phyloP scores from a whole-genome alignment of 2,888 invertebrate genomes.

The Pantelozetes paolii region DNA sequence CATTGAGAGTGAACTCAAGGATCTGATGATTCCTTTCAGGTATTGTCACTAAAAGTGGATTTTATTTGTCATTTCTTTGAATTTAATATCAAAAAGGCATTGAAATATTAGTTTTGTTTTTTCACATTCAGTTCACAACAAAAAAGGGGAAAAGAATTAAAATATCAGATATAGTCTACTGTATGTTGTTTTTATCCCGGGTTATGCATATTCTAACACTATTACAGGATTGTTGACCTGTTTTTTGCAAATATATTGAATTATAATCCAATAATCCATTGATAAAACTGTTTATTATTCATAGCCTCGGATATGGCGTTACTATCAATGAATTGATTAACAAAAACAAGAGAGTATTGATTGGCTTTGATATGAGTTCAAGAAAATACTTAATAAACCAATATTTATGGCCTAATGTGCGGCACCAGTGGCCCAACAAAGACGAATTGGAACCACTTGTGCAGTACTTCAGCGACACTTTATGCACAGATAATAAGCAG shows the following conservation, averaged over 20 bases:
- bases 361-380: neutral
- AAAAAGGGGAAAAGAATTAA: too few species aligned
- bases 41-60: neutral
- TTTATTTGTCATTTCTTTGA: neutral
- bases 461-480: slow-evolving; percentile 54
- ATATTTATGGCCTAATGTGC: slow-evolving; percentile 29
- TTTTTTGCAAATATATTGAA: neutral
- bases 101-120: too few species aligned
- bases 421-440: slow-evolving; percentile 60
- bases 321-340: slow-evolving; percentile 5
- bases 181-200: too few species aligned
- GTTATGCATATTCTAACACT: too few species aligned
- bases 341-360: slow-evolving; percentile 30
- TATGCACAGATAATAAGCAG: slow-evolving; percentile 16
- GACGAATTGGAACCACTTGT: slow-evolving; percentile 58
- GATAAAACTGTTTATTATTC: too few species aligned
- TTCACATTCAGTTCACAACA: too few species aligned
- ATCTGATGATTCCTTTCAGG: slow-evolving; percentile 27
- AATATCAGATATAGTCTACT: too few species aligned
- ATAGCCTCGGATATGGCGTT: slow-evolving; percentile 43
- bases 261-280: too few species aligned
- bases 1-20: neutral
- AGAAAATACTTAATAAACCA: neutral
- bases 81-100: too few species aligned
- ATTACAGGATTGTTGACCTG: too few species aligned